Evolutionary conservation across 2,888 invertebrate species (phyloP).

Genomic region (Amblyteles armatorius): DNA sequence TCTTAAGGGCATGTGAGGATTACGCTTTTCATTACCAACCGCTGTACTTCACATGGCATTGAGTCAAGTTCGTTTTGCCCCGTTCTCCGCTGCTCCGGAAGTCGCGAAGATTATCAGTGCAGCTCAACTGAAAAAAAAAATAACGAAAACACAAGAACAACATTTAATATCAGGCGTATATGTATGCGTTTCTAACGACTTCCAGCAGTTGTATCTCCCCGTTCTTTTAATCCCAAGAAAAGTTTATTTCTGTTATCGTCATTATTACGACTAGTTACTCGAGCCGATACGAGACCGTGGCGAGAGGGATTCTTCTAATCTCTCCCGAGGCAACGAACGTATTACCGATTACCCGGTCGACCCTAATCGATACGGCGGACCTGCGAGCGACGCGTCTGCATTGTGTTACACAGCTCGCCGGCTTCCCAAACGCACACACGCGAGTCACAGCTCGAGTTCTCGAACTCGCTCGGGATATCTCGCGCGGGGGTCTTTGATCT

Average conservation of each 20-base stretch:
- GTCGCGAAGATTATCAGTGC: slow-evolving; percentile 7
- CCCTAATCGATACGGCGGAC: slow-evolving; percentile 36
- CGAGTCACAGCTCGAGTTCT: not conserved
- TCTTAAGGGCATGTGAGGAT: not conserved
- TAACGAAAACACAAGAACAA: not conserved
- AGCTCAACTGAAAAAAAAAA: not conserved
- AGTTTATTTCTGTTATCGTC: slow-evolving; percentile 2
- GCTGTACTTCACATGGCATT: not conserved
- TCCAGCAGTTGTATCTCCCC: not conserved
- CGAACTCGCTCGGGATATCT: slow-evolving; percentile 45
- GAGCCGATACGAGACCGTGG: not conserved
- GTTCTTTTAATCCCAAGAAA: not conserved
- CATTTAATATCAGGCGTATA: not conserved
- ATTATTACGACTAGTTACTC: not conserved
- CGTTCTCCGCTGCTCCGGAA: not conserved
- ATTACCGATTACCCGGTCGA: slow-evolving; percentile 34
- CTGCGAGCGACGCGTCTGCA: not conserved
- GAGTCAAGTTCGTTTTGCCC: not conserved
- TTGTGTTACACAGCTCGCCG: not conserved
- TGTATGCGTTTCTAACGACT: slow-evolving; percentile 21
- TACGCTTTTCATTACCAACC: not conserved
- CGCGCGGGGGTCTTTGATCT: slow-evolving; percentile 54
- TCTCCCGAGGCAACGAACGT: slow-evolving; percentile 9
- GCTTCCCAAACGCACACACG: slow-evolving; percentile 5
- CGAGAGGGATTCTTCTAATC: slow-evolving; percentile 1